Percentiles rank a stretch among this genome's conserved stretches.
Conservation (phyloP, 2,113 vertebrate genomes). For the Daboia siamensis region DNA sequence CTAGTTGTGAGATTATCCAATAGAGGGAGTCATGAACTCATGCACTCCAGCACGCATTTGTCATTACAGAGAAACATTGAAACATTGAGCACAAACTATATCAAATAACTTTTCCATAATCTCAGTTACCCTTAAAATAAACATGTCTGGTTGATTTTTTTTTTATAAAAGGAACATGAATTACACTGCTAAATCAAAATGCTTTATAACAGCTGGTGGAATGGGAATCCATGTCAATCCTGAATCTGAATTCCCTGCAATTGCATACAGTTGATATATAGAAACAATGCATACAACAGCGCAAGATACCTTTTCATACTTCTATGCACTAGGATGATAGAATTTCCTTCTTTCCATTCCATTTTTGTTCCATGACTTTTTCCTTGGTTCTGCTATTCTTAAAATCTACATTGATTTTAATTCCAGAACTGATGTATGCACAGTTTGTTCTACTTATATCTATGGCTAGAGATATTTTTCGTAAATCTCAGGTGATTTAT, state of each 20-base stretch:
- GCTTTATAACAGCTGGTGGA: not conserved
- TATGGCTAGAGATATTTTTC: not conserved
- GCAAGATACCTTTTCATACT: not conserved
- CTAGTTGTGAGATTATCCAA: slow-evolving; percentile 8
- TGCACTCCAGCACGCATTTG: not conserved
- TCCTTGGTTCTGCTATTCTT: not conserved
- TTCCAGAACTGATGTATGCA: not conserved
- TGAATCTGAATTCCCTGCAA: slow-evolving; percentile 3
- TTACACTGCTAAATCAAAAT: not conserved
- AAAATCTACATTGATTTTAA: not conserved
- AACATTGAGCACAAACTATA: not conserved
- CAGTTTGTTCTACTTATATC: not conserved
- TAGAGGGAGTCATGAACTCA: slow-evolving; percentile 51
- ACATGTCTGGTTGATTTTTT: not conserved
- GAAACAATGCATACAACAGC: not conserved
- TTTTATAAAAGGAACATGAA: not conserved
- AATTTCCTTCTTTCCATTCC: not conserved
- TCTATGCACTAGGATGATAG: no score
- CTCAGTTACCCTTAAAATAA: not conserved
- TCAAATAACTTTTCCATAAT: slow-evolving; percentile 1
- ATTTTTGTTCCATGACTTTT: not conserved
- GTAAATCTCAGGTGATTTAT: not conserved
- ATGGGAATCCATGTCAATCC: not conserved
- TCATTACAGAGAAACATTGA: slow-evolving; percentile 1
- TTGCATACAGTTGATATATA: not conserved